These are phyloP conservation scores for Phoenicopterus ruber DNA, from an alignment of 2,113 vertebrate genomes.

Conservation along the genomic window DNA sequence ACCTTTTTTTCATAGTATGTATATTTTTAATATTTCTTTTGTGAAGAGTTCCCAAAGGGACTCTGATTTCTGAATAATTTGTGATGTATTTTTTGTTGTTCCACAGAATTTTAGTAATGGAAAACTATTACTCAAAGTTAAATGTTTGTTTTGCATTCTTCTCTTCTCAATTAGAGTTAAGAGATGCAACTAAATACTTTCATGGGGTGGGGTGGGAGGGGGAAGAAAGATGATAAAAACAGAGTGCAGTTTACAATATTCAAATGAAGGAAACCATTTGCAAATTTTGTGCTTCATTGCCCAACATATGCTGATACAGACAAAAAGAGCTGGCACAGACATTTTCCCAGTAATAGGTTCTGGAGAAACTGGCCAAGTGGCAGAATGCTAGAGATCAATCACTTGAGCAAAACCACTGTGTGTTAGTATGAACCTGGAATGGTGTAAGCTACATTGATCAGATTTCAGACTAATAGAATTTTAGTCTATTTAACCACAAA, in stretches of 20 bases:
- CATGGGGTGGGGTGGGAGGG: background rate
- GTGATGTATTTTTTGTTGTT: background rate
- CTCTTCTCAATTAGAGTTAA: background rate
- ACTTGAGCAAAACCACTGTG: background rate
- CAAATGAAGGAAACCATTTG: conserved; percentile 47
- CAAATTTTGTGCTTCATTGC: conserved; percentile 54
- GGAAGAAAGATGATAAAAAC: background rate
- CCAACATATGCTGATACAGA: conserved; percentile 15
- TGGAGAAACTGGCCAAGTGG: background rate
- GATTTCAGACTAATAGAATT: background rate
- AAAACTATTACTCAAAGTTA: conserved; percentile 12
- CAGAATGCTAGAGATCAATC: background rate
- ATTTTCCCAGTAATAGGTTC: conserved; percentile 1
- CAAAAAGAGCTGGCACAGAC: background rate
- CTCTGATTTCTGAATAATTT: background rate
- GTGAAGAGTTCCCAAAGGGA: background rate
- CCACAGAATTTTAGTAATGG: background rate
- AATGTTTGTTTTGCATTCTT: conserved; percentile 17
- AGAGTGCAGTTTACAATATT: background rate
- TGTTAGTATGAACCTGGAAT: background rate
- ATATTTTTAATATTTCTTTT: background rate
- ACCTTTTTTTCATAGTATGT: background rate
- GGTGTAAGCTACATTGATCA: background rate
- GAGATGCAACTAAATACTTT: background rate
- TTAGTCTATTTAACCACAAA: background rate